phyloP scores from a whole-genome alignment of 1,140 invertebrate genomes.

The Neoseiulus cucumeris region DNA sequence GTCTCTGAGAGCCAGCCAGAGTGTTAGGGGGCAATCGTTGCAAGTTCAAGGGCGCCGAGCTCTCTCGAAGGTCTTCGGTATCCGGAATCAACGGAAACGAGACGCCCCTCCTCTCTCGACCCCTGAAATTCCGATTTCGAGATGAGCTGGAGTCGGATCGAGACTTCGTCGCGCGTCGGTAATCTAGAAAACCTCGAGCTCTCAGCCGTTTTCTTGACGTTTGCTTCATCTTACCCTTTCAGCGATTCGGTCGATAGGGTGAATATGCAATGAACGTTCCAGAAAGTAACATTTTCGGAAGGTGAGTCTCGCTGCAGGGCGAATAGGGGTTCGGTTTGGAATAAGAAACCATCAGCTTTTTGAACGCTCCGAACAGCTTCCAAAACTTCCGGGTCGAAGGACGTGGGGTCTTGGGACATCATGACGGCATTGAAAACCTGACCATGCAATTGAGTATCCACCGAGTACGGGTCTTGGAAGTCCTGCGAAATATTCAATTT shows the following conservation, averaged over 20 bases:
- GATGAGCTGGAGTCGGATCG: not conserved
- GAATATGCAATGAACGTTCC: slow-evolving; percentile 7
- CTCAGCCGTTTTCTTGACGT: not conserved
- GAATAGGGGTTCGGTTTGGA: not conserved
- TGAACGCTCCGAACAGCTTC: not conserved
- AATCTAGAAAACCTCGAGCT: not conserved
- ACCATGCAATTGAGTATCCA: not conserved
- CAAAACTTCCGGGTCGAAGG: not conserved
- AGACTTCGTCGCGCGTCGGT: not conserved
- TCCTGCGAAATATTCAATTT: not conserved
- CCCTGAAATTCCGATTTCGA: not conserved
- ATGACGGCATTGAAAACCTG: not conserved
- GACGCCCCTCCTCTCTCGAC: not conserved
- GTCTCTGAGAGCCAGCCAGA: not conserved
- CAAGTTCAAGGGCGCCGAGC: not conserved
- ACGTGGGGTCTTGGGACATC: slow-evolving; percentile 8
- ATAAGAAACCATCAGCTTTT: not conserved
- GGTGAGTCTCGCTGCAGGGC: not conserved
- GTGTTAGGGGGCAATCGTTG: not conserved
- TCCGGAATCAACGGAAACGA: not conserved
- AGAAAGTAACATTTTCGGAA: not conserved
- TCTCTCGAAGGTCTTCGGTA: not conserved
- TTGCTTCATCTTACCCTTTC: not conserved
- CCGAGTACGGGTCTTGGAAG: not conserved
- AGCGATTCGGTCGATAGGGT: not conserved